phyloP scores from a whole-genome alignment of 2,797 vertebrate species.

The Heliangelus exortis region DNA sequence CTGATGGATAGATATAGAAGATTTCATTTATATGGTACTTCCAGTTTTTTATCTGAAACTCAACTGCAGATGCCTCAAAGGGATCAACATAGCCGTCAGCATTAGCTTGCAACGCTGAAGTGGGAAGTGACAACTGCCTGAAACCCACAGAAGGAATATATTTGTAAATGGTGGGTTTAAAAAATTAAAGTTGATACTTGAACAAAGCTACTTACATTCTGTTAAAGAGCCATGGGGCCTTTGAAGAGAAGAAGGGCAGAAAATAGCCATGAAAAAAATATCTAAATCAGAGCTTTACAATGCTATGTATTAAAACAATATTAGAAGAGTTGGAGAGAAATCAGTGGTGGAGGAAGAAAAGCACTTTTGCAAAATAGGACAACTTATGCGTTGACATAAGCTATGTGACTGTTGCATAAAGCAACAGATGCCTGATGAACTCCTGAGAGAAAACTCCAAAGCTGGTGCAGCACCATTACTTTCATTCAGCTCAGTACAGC shows the following conservation, averaged over 20 bases:
- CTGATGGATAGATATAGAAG: not conserved
- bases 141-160: slow-evolving; percentile 16
- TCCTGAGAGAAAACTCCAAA: not conserved
- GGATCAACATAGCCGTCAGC: not conserved
- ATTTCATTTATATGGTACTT: not conserved
- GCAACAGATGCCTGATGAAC: not conserved
- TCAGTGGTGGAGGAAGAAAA: not conserved
- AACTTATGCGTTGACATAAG: no score
- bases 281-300: not conserved
- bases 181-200: not conserved
- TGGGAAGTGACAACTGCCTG: slow-evolving; percentile 49
- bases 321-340: not conserved
- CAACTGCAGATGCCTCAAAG: not conserved
- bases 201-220: not conserved
- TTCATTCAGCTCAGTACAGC: not conserved
- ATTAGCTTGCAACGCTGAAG: not conserved
- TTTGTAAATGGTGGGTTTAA: not conserved
- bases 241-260: not conserved
- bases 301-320: not conserved
- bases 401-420: slow-evolving; percentile 15
- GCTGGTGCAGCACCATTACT: not conserved
- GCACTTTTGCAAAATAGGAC: not conserved
- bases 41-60: not conserved
- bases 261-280: not conserved
- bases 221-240: not conserved